phyloP scores from a whole-genome alignment of 2,113 vertebrate species.

The Caretta caretta region DNA sequence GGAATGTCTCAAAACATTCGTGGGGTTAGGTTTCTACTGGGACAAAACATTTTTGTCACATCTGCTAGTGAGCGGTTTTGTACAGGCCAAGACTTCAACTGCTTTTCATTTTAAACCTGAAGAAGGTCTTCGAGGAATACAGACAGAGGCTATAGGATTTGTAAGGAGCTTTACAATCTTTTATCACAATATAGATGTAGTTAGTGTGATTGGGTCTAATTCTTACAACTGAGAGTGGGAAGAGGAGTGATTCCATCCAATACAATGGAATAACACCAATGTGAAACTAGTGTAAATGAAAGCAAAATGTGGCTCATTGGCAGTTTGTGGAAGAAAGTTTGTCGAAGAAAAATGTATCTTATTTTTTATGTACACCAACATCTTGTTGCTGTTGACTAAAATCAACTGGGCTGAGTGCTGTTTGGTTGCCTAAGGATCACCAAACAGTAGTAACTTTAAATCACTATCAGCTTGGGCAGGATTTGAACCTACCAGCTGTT shows the following conservation, averaged over 20 bases:
- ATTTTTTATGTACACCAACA: no score
- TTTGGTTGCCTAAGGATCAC: background rate
- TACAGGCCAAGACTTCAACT: conserved; percentile 48
- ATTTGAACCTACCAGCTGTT: background rate
- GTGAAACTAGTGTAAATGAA: background rate
- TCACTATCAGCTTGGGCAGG: fast-evolving
- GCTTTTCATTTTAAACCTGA: conserved; percentile 41
- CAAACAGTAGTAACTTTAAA: background rate
- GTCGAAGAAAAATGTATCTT: background rate
- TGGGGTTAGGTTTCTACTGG: conserved; percentile 35
- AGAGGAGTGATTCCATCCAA: background rate
- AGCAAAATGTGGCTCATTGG: background rate
- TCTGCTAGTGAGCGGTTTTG: conserved; percentile 46
- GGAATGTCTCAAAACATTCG: conserved; percentile 44
- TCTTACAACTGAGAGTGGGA: background rate
- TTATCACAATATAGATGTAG: background rate
- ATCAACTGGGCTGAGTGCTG: background rate
- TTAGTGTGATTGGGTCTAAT: conserved; percentile 1
- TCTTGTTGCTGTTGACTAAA: fast-evolving
- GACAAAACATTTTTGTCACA: conserved; percentile 59
- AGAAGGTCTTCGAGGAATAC: background rate
- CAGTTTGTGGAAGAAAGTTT: background rate
- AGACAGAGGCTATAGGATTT: conserved; percentile 32
- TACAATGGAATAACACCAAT: background rate
- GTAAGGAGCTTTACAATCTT: conserved; percentile 42